These are phyloP conservation scores for Parotia lawesii DNA, from an alignment of 2,113 vertebrate genomes.

Conservation along the genomic window DNA sequence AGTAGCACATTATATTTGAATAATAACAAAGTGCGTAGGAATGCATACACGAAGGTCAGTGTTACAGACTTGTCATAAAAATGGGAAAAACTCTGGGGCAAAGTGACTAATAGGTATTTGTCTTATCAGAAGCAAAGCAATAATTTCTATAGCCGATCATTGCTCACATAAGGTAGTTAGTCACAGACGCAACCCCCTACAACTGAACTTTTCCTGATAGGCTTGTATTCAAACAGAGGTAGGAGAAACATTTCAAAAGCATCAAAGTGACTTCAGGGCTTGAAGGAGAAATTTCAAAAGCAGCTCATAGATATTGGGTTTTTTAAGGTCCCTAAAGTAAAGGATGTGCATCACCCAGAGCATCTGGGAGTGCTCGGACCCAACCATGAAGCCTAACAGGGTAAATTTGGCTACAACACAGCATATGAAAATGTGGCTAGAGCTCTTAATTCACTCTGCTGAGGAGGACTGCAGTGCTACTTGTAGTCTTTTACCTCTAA, in stretches of 20 bases:
- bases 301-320: neutral
- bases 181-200: neutral
- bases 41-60: neutral
- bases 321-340: neutral
- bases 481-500: neutral
- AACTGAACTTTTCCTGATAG: neutral
- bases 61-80: neutral
- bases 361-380: neutral
- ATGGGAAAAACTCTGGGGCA: neutral
- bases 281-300: neutral
- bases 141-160: neutral
- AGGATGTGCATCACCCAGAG: neutral
- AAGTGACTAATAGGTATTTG: neutral
- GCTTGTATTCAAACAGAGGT: neutral
- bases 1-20: neutral
- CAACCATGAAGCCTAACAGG: neutral
- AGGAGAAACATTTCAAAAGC: neutral
- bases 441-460: neutral
- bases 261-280: neutral
- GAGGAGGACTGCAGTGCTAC: neutral
- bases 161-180: neutral
- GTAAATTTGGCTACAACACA: neutral
- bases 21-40: neutral
- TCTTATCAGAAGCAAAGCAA: neutral
- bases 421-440: neutral